phyloP scores from a whole-genome alignment of 1,140 invertebrate genomes.

The Thrips palmi region DNA sequence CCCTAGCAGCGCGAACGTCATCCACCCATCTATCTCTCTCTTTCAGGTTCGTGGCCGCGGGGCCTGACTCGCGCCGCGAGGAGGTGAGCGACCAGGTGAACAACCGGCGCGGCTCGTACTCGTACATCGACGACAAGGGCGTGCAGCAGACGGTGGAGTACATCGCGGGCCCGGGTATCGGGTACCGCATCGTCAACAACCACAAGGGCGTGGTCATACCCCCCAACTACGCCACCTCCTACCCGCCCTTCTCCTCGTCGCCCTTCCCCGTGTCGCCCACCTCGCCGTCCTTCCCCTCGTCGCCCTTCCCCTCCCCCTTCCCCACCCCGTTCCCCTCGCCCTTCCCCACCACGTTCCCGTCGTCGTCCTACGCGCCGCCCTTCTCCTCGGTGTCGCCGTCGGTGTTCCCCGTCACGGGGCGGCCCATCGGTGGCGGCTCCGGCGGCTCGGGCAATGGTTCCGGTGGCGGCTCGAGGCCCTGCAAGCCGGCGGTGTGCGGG shows the following conservation, averaged over 20 bases:
- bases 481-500: neutral
- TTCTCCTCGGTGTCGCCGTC: neutral
- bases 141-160: conserved; percentile 49
- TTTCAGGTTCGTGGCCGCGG: conserved; percentile 46
- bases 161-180: conserved; percentile 51
- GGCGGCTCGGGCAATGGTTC: too few relatives aligned
- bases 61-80: conserved; percentile 46
- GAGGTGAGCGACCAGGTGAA: conserved; percentile 47
- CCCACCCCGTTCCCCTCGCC: conserved; percentile 9
- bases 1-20: too few relatives aligned
- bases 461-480: conserved; percentile 1
- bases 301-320: conserved; percentile 11
- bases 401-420: neutral
- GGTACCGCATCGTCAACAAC: conserved; percentile 46
- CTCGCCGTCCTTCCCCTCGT: neutral
- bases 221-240: conserved; percentile 5
- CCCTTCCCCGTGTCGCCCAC: too few relatives aligned
- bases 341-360: neutral
- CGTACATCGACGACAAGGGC: conserved; percentile 52
- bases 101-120: conserved; percentile 49
- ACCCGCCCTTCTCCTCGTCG: neutral
- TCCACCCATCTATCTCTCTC: conserved; percentile 22
- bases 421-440: neutral
- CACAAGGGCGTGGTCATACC: conserved; percentile 31
- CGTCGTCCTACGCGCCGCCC: conserved; percentile 3